Base-by-base conservation (phyloP, 2,797 vertebrate species). In the Graptemys geographica region DNA sequence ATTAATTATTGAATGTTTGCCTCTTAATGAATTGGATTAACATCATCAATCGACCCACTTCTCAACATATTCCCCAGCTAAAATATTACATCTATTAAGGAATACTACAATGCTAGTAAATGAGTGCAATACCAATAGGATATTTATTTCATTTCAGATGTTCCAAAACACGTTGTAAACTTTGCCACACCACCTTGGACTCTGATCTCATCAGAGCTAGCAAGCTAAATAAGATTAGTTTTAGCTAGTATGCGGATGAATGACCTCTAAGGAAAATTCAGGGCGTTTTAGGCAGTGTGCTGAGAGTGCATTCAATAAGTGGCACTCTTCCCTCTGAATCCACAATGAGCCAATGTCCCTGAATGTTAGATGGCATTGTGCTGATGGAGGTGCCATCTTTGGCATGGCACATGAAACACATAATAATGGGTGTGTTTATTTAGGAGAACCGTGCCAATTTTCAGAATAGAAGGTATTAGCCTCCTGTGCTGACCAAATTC, bases 11-110 rank as follows among this genome's bases (percentile, higher is more conserved):
- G 80, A 95, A 90, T 93, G 47, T 69, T 96, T 90, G 89, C 87
- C 94, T 95, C 95, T 94, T 97, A 97, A 98, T 97, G 89, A 98
- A 97, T 96, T 96, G 89, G n/a, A 95, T 31, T 85, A 94, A 83
- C 31, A 86, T 89, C 81, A 95, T 47, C 87, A 93, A 92, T 41
- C 96, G 90, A 93, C 79, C n/a, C 65, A 92, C 28, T 89, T 96
- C 55, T 94, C 95, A n/a, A 81, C 33, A 51, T 74, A 87, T 89
- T 96, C 93, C 94, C 83, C 78, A 44, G 53, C 94, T 93, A 96
- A 95, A 78, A 69, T 86, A 90, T 95, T 84, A 82, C 93, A 93
- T 83, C 87, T 81, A 65, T 76, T 76, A 25, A 84, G 28, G 19
- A 88, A 89, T 7, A 49, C 8, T 49, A n/a, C 27, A 81, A 19